Evolutionary conservation across 2,797 vertebrate species (phyloP), one percentile per base, ranked within the genome.

Genomic region (Merluccius polli): DNA sequence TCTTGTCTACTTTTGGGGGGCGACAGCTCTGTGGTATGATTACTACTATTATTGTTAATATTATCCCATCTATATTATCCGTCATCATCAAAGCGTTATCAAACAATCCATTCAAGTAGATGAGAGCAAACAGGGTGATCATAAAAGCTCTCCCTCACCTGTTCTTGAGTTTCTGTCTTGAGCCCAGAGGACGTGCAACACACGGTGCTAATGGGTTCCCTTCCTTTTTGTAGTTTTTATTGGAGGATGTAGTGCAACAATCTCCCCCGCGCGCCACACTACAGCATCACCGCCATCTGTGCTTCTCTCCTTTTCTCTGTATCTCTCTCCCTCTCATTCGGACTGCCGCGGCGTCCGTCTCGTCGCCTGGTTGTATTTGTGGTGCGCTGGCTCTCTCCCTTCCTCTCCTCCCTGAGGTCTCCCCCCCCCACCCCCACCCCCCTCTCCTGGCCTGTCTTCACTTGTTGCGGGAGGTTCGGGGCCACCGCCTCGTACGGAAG

Each of bases 401-500:
- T 70, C 32, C 74, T 52, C 71, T 74, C 32, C 73, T 70, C 24
- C 35, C 1, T 8, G 52, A 6, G 10, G 21, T 24, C 74, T 30
- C 72, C 63, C 73, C 70, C 41, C 72, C 65, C 24, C 38, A 0
- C 68, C 75, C 68, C 73, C 11, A 68, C 30, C 77, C 44, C 31
- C 27, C 31, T 44, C 77, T 44, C 79, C 77, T 76, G 86, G 78
- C 88, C 87, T 90, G 92, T 81, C 82, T 83, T 85, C 83, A 90
- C 91, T 90, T 91, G 88, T 90, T 90, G 87, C 87, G 1, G 81
- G 82, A 89, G 88, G 89, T 80, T 82, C 21, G 79, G 83, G 82
- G 85, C 86, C 69, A 83, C 84, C 81, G 76, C 91, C 86, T 87
- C 87, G 80, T 74, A 77, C 6, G 71, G 84, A 82, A 90, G 83